Percentiles rank a stretch among this genome's conserved stretches.
phyloP scores from a whole-genome alignment of 2,113 vertebrate genomes.

The Rhinogobius similis region DNA sequence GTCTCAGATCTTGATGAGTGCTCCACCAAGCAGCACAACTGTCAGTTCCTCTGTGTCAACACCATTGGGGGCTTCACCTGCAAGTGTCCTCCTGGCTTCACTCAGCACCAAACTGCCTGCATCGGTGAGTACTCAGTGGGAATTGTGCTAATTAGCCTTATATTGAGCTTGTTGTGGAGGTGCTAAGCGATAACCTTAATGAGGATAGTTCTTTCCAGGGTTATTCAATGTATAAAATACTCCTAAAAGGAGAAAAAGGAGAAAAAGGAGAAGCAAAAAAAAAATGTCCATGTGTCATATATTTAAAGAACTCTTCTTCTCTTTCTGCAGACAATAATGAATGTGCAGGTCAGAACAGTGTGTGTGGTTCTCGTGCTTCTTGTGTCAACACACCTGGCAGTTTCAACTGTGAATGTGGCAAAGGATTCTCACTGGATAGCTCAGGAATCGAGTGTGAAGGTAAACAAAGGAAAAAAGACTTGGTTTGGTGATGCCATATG shows the following conservation, averaged over 20 bases:
- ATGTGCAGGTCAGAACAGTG: conserved; percentile 79
- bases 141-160: not conserved
- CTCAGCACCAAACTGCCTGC: conserved; percentile 90
- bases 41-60: conserved; percentile 95
- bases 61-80: conserved; percentile 89
- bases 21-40: conserved; percentile 93
- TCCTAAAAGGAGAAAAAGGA: too few species aligned
- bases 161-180: not conserved
- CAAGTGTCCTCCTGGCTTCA: conserved; percentile 91
- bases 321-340: conserved; percentile 86
- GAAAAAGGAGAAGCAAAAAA: not conserved
- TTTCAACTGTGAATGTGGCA: conserved; percentile 91
- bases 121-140: conserved; percentile 80
- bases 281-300: not conserved
- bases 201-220: too few species aligned
- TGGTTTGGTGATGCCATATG: not conserved
- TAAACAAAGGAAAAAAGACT: conserved; percentile 43
- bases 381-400: conserved; percentile 89
- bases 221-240: too few species aligned
- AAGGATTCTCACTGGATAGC: conserved; percentile 86
- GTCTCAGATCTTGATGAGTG: conserved; percentile 90
- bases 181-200: not conserved
- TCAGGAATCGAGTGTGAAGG: conserved; percentile 87
- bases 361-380: conserved; percentile 82
- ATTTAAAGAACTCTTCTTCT: not conserved